Conservation (phyloP, 1,140 invertebrate species). For the Dysdera silvatica region DNA sequence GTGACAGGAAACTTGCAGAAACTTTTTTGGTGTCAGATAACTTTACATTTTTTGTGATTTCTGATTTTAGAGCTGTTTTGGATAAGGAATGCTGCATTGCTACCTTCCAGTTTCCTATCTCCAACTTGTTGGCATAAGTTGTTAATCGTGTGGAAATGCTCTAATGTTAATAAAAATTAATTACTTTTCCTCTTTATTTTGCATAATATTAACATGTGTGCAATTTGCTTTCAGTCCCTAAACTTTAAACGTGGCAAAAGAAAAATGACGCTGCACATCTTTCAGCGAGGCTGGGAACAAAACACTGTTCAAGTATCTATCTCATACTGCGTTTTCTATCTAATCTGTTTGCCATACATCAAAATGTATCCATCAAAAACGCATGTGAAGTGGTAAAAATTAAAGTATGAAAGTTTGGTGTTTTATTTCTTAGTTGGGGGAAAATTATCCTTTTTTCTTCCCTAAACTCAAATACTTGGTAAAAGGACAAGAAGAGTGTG, state of each 20-base stretch:
- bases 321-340: constrained; percentile 31
- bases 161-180: not conserved
- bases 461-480: too few relatives aligned
- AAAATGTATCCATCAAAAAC: too few relatives aligned
- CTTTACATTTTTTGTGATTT: constrained; percentile 3
- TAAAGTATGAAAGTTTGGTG: too few relatives aligned
- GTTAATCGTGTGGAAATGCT: constrained; percentile 21
- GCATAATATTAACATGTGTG: not conserved
- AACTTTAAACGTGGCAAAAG: constrained; percentile 15
- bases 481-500: too few relatives aligned
- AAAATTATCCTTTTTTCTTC: too few relatives aligned
- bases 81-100: constrained; percentile 15
- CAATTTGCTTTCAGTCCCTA: constrained; percentile 28
- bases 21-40: not conserved
- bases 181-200: constrained; percentile 9
- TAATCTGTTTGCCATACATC: constrained; percentile 26
- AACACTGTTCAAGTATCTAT: constrained; percentile 20
- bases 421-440: too few relatives aligned
- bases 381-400: too few relatives aligned
- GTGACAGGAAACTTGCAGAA: not conserved
- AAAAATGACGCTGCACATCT: constrained; percentile 20
- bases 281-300: constrained; percentile 27
- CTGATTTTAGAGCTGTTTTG: constrained; percentile 10
- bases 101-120: constrained; percentile 16
- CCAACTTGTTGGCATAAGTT: too few relatives aligned